Evolutionary conservation across 2,113 vertebrate species (phyloP), one percentile per base, ranked within the genome.

Genomic region (Zingel zingel): DNA sequence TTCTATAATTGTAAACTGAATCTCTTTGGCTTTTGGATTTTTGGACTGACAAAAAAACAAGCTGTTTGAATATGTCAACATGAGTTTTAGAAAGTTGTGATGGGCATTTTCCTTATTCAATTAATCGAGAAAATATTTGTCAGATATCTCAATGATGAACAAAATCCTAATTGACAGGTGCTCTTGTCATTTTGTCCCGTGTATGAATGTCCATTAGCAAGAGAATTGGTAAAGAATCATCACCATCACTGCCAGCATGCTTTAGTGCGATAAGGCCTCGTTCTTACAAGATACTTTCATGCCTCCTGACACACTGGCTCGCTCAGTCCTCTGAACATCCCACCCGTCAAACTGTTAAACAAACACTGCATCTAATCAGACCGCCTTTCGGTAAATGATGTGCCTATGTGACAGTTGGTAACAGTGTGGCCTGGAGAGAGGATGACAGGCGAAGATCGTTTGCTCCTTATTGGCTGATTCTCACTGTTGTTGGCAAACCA

Each of bases 401-500:
- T 54, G 63, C 82, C 79, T 87, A 59, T 76, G 83, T 82, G 84
- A 80, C 79, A 73, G 47, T 67, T 62, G 56, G 76, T 61, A 80
- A 85, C 70, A 82, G 61, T 39, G 67, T 48, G 69, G 63, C 59
- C 63, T 67, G 54, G 30, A 74, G 67, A 57, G 64, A 79, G 58
- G 51, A 64, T 75, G 77, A 70, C 56, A 50, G 75, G 27, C 13
- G 2, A 83, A 19, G 12, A 84, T 56, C 51, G 43, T 85, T 82
- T 82, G 53, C 50, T 89, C 77, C 65, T 83, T 63, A 73, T 86
- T 83, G 86, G 79, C 65, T 84, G 70, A 86, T 74, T 84, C 79
- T 84, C 57, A 56, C 64, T 83, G 71, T 88, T 63, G 27, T 81
- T 76, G 51, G 51, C 75, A 88, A 89, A 85, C 65, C 25, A 77